Percentiles rank a stretch among this genome's conserved stretches.
Conservation (phyloP, 2,113 vertebrate genomes). For the Scortum barcoo region DNA sequence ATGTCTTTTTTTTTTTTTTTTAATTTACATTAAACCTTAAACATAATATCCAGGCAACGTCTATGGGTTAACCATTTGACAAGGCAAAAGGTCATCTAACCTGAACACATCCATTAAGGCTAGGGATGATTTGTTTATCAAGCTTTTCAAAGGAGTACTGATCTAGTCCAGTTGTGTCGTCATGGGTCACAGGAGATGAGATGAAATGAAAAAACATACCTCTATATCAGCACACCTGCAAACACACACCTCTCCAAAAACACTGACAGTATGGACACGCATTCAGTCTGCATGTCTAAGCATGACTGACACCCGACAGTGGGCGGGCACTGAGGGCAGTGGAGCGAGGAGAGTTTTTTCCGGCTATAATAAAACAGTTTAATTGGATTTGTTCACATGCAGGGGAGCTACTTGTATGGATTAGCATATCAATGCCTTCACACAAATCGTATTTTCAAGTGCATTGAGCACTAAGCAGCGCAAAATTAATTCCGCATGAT, state of each 20-base stretch:
- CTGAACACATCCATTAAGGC: not conserved
- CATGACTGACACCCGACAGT: slow-evolving; percentile 78
- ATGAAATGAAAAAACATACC: slow-evolving; percentile 15
- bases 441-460: slow-evolving; percentile 89
- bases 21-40: no score
- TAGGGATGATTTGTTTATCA: slow-evolving; percentile 3
- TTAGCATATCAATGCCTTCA: slow-evolving; percentile 89
- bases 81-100: not conserved
- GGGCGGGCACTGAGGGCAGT: slow-evolving; percentile 80
- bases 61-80: not conserved
- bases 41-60: no score
- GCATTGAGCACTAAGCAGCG: slow-evolving; percentile 86
- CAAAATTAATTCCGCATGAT: slow-evolving; percentile 88
- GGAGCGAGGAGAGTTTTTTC: slow-evolving; percentile 79
- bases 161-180: not conserved
- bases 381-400: slow-evolving; percentile 90
- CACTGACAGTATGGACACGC: slow-evolving; percentile 46
- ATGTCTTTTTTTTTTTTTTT: no score
- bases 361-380: slow-evolving; percentile 86
- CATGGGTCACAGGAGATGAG: not conserved
- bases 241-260: no score
- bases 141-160: not conserved
- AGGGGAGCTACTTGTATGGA: slow-evolving; percentile 85
- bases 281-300: slow-evolving; percentile 67
- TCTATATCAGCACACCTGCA: not conserved